These are phyloP conservation scores for Sebastiscus tertius DNA, from an alignment of 2,797 vertebrate species.

Conservation along the genomic window DNA sequence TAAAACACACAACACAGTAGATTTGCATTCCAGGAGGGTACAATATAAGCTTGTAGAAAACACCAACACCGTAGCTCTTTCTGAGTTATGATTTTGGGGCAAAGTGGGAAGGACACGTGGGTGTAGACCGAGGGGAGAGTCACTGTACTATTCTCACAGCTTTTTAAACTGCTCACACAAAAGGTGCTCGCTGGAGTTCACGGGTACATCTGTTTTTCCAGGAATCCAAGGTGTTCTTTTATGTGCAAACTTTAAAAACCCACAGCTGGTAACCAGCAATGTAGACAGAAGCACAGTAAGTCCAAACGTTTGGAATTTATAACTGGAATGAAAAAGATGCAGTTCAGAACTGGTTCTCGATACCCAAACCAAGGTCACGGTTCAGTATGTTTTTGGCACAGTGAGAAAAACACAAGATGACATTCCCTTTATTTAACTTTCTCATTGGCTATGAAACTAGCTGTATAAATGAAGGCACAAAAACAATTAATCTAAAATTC, in stretches of 20 bases:
- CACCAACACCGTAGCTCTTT: not conserved
- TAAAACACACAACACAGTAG: conserved; percentile 45
- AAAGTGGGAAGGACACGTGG: not conserved
- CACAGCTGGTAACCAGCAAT: conserved; percentile 25
- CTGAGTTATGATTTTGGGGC: not conserved
- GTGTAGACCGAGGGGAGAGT: not conserved
- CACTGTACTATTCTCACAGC: not conserved
- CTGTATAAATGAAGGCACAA: not conserved
- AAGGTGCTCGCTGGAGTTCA: not conserved
- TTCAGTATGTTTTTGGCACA: not conserved
- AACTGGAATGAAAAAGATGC: not conserved
- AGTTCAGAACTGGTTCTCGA: not conserved
- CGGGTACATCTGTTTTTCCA: conserved; percentile 31
- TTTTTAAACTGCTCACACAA: not conserved
- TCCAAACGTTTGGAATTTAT: conserved; percentile 9
- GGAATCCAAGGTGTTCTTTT: conserved; percentile 23
- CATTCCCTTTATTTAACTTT: not conserved
- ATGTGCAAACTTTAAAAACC: conserved; percentile 3
- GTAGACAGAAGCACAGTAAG: not conserved
- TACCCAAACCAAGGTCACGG: not conserved
- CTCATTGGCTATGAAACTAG: not conserved
- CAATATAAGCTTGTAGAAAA: not conserved
- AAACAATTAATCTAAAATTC: not conserved
- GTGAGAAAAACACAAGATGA: not conserved
- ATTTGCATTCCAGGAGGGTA: not conserved